phyloP scores from a whole-genome alignment of 2,888 invertebrate genomes.

The Polydrusus cervinus region DNA sequence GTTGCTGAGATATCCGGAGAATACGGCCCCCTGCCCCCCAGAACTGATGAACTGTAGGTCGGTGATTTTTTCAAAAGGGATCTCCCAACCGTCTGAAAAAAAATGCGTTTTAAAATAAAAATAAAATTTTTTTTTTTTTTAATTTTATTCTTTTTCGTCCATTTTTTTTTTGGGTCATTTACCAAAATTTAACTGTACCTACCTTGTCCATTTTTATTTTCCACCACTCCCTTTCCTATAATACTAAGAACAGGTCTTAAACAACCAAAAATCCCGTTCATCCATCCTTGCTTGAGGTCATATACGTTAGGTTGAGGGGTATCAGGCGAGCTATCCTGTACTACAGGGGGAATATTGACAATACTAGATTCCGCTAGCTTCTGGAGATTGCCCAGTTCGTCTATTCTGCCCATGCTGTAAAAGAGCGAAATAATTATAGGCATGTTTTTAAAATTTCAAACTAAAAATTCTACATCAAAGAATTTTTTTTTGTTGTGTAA shows the following conservation, averaged over 20 bases:
- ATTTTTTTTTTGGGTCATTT: too few relatives aligned
- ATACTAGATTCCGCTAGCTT: slow-evolving; percentile 50
- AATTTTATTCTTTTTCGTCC: too few relatives aligned
- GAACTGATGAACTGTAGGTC: slow-evolving; percentile 94
- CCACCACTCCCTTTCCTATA: slow-evolving; percentile 85
- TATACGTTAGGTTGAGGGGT: slow-evolving; percentile 68
- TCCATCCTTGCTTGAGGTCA: slow-evolving; percentile 79
- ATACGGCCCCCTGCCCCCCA: slow-evolving; percentile 97
- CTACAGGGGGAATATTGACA: slow-evolving; percentile 69
- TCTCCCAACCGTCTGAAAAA: slow-evolving; percentile 91
- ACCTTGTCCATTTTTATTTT: slow-evolving; percentile 78
- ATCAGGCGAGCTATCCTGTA: slow-evolving; percentile 72
- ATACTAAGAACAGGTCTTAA: slow-evolving; percentile 91
- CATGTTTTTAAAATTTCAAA: too few relatives aligned
- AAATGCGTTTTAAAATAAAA: too few relatives aligned
- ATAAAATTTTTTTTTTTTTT: neutral
- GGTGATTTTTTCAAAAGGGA: slow-evolving; percentile 92
- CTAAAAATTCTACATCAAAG: too few relatives aligned
- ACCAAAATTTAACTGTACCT: slow-evolving; percentile 17
- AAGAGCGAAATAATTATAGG: neutral
- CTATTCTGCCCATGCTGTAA: slow-evolving; percentile 25
- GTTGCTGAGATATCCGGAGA: slow-evolving; percentile 86
- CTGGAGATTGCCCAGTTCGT: slow-evolving; percentile 43
- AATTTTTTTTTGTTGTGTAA: too few relatives aligned
- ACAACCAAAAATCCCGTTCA: slow-evolving; percentile 90